phyloP scores from a whole-genome alignment of 2,888 invertebrate species.

The Ormyrus nitidulus region DNA sequence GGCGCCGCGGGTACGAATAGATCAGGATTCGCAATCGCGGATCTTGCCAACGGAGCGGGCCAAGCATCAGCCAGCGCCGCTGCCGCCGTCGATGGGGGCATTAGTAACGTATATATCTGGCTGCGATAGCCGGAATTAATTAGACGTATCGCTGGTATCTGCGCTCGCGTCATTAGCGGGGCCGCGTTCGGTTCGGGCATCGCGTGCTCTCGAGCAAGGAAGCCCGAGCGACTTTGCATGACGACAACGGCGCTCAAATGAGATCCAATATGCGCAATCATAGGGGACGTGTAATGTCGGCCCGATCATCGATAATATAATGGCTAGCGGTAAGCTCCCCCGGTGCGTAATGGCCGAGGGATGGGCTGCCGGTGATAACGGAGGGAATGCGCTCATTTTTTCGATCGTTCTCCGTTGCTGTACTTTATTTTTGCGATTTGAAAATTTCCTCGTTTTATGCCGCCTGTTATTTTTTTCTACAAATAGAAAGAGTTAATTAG shows the following conservation, averaged over 20 bases:
- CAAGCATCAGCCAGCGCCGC: constrained; percentile 3
- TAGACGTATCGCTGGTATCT: constrained; percentile 74
- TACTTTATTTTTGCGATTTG: too few relatives aligned
- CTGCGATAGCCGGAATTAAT: constrained; percentile 73
- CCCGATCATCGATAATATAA: constrained; percentile 31
- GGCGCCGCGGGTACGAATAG: too few relatives aligned
- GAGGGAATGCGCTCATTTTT: neutral
- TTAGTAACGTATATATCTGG: constrained; percentile 47
- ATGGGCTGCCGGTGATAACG: constrained; percentile 8
- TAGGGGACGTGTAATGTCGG: constrained; percentile 19
- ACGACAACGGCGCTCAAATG: constrained; percentile 49
- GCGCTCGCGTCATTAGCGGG: constrained; percentile 73
- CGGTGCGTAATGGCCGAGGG: neutral
- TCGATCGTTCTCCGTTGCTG: too few relatives aligned
- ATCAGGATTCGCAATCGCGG: too few relatives aligned
- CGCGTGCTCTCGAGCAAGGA: constrained; percentile 60
- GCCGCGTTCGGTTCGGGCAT: constrained; percentile 24
- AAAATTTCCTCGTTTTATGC: too few relatives aligned
- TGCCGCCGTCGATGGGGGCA: constrained; percentile 37
- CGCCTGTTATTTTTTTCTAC: too few relatives aligned
- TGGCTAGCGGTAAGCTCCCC: constrained; percentile 8
- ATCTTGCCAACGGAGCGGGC: constrained; percentile 29
- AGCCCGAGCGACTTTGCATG: constrained; percentile 67
- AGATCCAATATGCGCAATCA: constrained; percentile 24
- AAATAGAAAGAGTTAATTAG: too few relatives aligned